Evolutionary conservation across 2,888 invertebrate species (phyloP).

Genomic region (Dexiosoma caninum): DNA sequence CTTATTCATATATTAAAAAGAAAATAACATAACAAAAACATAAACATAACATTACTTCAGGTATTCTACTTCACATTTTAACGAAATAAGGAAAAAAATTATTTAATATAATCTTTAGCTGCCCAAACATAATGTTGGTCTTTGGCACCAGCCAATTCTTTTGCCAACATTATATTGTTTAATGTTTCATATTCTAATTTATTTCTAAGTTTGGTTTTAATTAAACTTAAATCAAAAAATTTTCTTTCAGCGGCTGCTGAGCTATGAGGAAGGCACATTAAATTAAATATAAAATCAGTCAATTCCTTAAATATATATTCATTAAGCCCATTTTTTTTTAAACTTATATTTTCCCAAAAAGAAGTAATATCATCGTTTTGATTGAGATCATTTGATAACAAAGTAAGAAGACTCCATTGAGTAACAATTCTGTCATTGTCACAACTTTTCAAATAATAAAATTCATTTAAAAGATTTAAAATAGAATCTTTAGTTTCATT

Average conservation of each 20-base stretch:
- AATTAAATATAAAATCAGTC: slow-evolving; percentile 2
- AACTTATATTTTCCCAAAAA: slow-evolving; percentile 8
- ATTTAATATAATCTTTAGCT: not conserved
- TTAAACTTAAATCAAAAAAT: slow-evolving; percentile 8
- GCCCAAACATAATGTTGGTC: not conserved
- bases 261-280: slow-evolving; percentile 26
- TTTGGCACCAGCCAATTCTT: slow-evolving; percentile 3
- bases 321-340: slow-evolving; percentile 4
- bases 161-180: slow-evolving; percentile 4
- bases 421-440: not conserved
- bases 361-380: not conserved
- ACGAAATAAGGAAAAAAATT: too few relatives aligned
- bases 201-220: not conserved
- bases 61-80: not conserved
- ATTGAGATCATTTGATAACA: slow-evolving; percentile 9
- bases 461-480: slow-evolving; percentile 1
- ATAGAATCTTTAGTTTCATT: slow-evolving; percentile 3
- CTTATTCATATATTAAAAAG: not conserved
- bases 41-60: not conserved
- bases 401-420: not conserved
- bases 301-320: not conserved
- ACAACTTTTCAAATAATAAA: slow-evolving; percentile 4
- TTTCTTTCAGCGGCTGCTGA: slow-evolving; percentile 33
- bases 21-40: not conserved
- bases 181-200: not conserved